A percentile compares a stretch with the other conserved stretches of the same genome.
These are phyloP conservation scores for Atherinomorus stipes DNA, from an alignment of 2,113 vertebrate species.

Conservation along the genomic window DNA sequence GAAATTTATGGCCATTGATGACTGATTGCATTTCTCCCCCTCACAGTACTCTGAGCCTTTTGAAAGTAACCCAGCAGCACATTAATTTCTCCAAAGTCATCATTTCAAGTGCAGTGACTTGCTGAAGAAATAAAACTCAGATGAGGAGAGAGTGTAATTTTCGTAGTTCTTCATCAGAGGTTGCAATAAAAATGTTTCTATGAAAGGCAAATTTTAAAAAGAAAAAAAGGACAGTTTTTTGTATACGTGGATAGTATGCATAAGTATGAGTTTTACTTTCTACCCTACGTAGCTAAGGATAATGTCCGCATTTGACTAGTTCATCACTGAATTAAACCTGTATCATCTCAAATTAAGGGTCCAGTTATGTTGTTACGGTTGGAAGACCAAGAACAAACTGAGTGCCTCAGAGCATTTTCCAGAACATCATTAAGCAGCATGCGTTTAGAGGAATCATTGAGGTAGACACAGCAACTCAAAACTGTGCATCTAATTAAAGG, in stretches of 20 bases:
- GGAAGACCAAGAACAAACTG: constrained; percentile 50
- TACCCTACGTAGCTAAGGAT: neutral
- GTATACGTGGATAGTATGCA: neutral
- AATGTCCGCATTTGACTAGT: constrained; percentile 2
- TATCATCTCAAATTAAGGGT: constrained; percentile 44
- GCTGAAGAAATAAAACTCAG: constrained; percentile 68
- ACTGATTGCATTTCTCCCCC: constrained; percentile 77
- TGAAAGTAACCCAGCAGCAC: constrained; percentile 75
- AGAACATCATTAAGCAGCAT: constrained; percentile 42
- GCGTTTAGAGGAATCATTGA: constrained; percentile 59
- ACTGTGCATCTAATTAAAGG: constrained; percentile 66
- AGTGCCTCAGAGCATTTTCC: constrained; percentile 30
- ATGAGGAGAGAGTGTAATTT: constrained; percentile 62
- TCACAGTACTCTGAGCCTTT: constrained; percentile 64
- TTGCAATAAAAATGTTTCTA: constrained; percentile 41
- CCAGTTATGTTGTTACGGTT: constrained; percentile 39
- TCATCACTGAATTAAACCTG: constrained; percentile 47
- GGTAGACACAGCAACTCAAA: constrained; percentile 47
- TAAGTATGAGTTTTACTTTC: neutral
- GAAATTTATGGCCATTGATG: constrained; percentile 79
- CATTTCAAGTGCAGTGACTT: constrained; percentile 73
- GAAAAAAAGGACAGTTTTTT: too few relatives aligned
- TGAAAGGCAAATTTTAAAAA: constrained; percentile 29
- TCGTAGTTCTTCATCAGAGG: constrained; percentile 55
- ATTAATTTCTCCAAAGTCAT: constrained; percentile 76